phyloP scores from a whole-genome alignment of 2,888 invertebrate genomes.

The Malthinus flaveolus region DNA sequence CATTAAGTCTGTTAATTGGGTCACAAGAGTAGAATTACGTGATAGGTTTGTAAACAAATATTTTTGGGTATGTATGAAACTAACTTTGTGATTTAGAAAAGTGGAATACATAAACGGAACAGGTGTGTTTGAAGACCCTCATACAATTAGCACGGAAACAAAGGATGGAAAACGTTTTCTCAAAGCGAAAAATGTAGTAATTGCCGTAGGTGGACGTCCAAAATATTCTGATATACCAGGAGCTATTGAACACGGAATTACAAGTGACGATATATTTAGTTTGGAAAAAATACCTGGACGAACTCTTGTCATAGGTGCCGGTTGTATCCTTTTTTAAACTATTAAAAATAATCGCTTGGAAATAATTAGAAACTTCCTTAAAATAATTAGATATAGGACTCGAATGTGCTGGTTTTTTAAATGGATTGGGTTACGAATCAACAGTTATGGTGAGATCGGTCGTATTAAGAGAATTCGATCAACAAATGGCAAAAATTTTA shows the following conservation, averaged over 20 bases:
- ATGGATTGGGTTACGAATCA: conserved; percentile 82
- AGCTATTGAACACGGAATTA: conserved; percentile 81
- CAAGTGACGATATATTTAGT: conserved; percentile 94
- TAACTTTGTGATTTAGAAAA: conserved; percentile 59
- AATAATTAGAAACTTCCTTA: neutral
- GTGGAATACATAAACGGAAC: conserved; percentile 86
- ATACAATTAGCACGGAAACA: conserved; percentile 73
- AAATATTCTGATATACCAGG: conserved; percentile 88
- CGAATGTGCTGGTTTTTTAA: conserved; percentile 92
- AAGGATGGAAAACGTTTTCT: conserved; percentile 76
- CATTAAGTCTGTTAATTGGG: conserved; percentile 94
- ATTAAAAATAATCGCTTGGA: neutral
- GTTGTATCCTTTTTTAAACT: conserved; percentile 72
- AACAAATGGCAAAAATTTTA: conserved; percentile 87
- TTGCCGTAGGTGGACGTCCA: conserved; percentile 92
- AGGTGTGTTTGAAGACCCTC: conserved; percentile 75
- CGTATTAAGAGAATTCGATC: conserved; percentile 89
- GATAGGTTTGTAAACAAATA: conserved; percentile 67
- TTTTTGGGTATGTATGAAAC: neutral
- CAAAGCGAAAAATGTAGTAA: conserved; percentile 75
- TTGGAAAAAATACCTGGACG: conserved; percentile 81
- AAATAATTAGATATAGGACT: conserved; percentile 78
- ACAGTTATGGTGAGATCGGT: conserved; percentile 89
- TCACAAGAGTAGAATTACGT: conserved; percentile 85
- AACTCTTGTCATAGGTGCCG: conserved; percentile 87